A percentile compares a stretch with the other conserved stretches of the same genome.
Evolutionary conservation across 2,888 invertebrate genomes (phyloP).

Genomic region (Protodeltote pygarga): DNA sequence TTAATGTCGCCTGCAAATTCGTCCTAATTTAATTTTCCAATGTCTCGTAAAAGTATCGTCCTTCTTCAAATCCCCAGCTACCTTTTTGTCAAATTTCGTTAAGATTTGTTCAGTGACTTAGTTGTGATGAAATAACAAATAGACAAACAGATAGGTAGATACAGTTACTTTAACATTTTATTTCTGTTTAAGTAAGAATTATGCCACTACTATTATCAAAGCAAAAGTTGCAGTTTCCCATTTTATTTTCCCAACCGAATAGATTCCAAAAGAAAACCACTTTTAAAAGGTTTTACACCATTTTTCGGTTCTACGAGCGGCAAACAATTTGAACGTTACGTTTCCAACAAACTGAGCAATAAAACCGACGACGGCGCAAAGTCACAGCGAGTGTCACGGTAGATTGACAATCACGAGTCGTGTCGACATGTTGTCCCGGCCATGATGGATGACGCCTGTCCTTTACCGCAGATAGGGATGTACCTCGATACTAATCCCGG

Average conservation of each 20-base stretch:
- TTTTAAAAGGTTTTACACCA: conserved; percentile 24
- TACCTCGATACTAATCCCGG: conserved; percentile 24
- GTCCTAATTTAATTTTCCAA: no score
- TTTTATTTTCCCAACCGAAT: conserved; percentile 18
- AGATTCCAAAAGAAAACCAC: conserved; percentile 37
- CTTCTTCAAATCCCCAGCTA: no score
- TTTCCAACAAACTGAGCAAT: conserved; percentile 58
- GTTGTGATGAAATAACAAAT: no score
- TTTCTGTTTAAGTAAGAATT: no score
- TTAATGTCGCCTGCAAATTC: no score
- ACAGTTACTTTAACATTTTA: no score
- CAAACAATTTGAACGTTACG: conserved; percentile 46
- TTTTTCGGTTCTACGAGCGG: conserved; percentile 30
- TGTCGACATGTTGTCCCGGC: conserved; percentile 55
- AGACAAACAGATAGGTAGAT: no score
- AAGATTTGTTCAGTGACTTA: no score
- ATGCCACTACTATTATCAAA: conserved; percentile 1
- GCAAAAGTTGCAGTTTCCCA: not conserved
- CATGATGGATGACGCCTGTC: conserved; percentile 63
- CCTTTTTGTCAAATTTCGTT: no score
- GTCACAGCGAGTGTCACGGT: conserved; percentile 57
- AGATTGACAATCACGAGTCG: conserved; percentile 70
- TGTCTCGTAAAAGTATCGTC: no score
- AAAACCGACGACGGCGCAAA: conserved; percentile 53
- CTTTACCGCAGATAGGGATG: conserved; percentile 42